Conservation (phyloP, 2,113 vertebrate species). For the Corapipo altera region DNA sequence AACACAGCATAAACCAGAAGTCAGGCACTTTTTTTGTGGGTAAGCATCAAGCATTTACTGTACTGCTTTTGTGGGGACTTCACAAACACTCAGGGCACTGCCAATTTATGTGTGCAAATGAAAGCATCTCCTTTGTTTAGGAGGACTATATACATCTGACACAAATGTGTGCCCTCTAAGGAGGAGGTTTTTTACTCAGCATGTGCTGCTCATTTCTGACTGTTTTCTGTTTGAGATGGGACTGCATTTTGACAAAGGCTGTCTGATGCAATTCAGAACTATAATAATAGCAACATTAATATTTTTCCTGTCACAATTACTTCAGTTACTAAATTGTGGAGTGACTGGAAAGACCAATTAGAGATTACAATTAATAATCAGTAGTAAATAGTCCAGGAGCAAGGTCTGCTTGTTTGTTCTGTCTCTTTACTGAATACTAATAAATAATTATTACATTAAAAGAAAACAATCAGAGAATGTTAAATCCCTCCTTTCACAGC, state of each 20-base stretch:
- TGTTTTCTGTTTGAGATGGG: neutral
- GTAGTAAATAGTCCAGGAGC: neutral
- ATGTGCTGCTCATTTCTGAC: neutral
- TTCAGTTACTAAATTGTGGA: neutral
- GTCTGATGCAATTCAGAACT: neutral
- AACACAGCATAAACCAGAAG: neutral
- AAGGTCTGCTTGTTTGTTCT: neutral
- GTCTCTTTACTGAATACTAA: neutral
- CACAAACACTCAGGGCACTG: neutral
- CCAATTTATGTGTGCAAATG: neutral
- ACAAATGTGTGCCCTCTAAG: neutral
- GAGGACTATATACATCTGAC: neutral
- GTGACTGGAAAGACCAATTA: neutral
- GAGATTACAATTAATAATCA: neutral
- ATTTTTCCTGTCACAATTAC: neutral
- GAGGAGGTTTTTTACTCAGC: neutral
- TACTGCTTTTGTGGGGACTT: neutral
- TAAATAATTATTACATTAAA: neutral
- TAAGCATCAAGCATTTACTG: neutral
- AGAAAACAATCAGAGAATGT: neutral
- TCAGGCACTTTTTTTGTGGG: neutral
- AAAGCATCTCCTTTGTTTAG: neutral
- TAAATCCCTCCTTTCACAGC: neutral
- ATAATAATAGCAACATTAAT: neutral
- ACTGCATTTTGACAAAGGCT: neutral